Evolutionary conservation across 2,797 vertebrate genomes (phyloP).

Genomic region (Poecilia picta): DNA sequence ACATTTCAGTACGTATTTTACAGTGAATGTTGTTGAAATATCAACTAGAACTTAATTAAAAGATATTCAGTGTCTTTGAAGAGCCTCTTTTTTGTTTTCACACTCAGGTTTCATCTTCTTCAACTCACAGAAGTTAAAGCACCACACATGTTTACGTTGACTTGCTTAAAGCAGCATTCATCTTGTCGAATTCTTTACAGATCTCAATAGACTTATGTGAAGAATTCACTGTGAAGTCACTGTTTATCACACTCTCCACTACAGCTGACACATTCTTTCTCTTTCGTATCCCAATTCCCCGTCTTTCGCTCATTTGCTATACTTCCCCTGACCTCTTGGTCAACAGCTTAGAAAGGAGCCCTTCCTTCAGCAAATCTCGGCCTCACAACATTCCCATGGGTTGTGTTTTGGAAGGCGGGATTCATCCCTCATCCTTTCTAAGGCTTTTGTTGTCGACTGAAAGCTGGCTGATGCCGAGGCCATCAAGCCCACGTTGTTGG

Average conservation of each 20-base stretch:
- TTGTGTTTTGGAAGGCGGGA: constrained; percentile 60
- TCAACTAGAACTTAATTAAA: neutral
- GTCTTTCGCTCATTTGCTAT: constrained; percentile 34
- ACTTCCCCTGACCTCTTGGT: constrained; percentile 65
- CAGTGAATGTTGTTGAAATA: neutral
- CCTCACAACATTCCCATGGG: constrained; percentile 68
- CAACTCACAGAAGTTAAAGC: neutral
- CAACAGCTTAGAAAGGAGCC: constrained; percentile 62
- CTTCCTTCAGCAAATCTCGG: constrained; percentile 52
- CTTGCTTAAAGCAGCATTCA: neutral
- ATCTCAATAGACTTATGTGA: neutral
- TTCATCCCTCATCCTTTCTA: constrained; percentile 75
- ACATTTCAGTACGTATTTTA: neutral
- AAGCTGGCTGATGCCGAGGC: constrained; percentile 77
- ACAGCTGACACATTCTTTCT: constrained; percentile 58
- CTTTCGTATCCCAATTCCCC: constrained; percentile 41
- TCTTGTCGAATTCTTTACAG: neutral
- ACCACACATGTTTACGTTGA: neutral
- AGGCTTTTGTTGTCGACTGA: constrained; percentile 79
- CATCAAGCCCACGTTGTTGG: constrained; percentile 79
- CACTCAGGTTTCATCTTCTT: neutral
- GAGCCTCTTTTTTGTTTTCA: neutral
- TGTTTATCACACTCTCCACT: constrained; percentile 67
- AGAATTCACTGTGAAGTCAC: constrained; percentile 63
- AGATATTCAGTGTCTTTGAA: neutral